A percentile compares a stretch with the other conserved stretches of the same genome.
Conservation (phyloP, 2,888 invertebrate species). For the Dasypogon diadema region DNA sequence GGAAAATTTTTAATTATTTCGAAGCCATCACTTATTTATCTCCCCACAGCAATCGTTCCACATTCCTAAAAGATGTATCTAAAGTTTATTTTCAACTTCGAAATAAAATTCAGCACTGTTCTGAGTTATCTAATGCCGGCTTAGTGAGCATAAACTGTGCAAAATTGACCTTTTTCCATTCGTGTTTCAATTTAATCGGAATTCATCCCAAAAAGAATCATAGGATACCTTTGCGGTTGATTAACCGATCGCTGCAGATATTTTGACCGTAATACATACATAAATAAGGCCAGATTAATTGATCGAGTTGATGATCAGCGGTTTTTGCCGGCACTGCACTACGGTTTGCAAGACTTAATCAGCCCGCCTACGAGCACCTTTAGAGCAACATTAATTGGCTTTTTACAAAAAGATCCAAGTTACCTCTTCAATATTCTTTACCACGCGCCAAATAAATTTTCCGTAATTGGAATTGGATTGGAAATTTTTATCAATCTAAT, state of each 20-base stretch:
- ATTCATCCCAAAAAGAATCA: neutral
- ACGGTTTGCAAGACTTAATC: conserved; percentile 8
- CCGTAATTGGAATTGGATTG: conserved; percentile 16
- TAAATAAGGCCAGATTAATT: conserved; percentile 30
- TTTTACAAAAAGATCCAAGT: neutral
- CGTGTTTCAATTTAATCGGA: neutral
- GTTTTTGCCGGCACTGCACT: conserved; percentile 1
- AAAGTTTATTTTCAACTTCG: neutral
- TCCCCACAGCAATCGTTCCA: neutral
- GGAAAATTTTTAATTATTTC: conserved; percentile 27
- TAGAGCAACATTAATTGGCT: conserved; percentile 5
- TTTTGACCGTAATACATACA: conserved; percentile 15
- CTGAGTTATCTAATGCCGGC: neutral
- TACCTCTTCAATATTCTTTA: neutral
- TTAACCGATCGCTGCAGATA: neutral
- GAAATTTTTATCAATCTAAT: conserved; percentile 30
- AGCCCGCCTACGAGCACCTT: conserved; percentile 1
- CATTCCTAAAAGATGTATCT: neutral
- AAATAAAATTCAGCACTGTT: neutral
- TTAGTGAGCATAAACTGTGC: neutral
- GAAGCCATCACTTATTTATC: neutral
- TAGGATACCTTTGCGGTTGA: neutral
- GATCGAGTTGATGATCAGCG: conserved; percentile 17
- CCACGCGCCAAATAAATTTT: neutral
- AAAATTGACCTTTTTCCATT: neutral